Evolutionary conservation across 2,797 vertebrate species (phyloP), one percentile per base, ranked within the genome.

Genomic region (Lithobates sylvaticus): DNA sequence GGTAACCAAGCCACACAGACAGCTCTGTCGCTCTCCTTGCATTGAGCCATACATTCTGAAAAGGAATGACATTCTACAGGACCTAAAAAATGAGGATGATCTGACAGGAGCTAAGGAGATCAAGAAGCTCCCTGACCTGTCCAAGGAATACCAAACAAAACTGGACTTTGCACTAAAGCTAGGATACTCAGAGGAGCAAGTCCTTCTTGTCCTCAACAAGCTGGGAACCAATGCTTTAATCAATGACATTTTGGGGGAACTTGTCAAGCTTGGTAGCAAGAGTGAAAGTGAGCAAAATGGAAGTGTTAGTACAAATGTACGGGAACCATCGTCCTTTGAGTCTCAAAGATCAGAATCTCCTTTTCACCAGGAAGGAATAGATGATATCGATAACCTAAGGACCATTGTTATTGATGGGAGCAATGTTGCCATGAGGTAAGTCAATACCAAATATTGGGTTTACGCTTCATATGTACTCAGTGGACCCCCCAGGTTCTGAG

Each of bases 361-460:
- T 0, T 93, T 95, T 77, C 95, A 94, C 84, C 94, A 96, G 79
- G 90, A 92, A 72, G 71, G 90, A n/a, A 88, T 93, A 77, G 96
- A 98, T 68, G 96, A 99, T 88, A 96, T 95, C 88, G 96, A 98
- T 89, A 99, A 98, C 92, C 93, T 99, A 85, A 96, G 96, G 44
- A 98, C 97, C 0, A 76, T 99, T 64, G 98, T 99, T 84, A 94
- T 99, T 82, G 98, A 99, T 67, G 98, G 98, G 88, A 99, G 98
- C 93, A 99, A 99, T 10, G 97, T 99, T 86, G 98, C 98, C 82
- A 99, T 99, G 98, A 99, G 98, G 98, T 99, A 91, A 93, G 96
- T 61, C 54, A 61, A 61, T 61, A 61, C 6, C 21, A 9, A 61
- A 61, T 61, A 8, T 21, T 7, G 21, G 7, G 54, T 23, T 21